phyloP scores from a whole-genome alignment of 2,113 vertebrate species.

The Lepidothrix coronata region DNA sequence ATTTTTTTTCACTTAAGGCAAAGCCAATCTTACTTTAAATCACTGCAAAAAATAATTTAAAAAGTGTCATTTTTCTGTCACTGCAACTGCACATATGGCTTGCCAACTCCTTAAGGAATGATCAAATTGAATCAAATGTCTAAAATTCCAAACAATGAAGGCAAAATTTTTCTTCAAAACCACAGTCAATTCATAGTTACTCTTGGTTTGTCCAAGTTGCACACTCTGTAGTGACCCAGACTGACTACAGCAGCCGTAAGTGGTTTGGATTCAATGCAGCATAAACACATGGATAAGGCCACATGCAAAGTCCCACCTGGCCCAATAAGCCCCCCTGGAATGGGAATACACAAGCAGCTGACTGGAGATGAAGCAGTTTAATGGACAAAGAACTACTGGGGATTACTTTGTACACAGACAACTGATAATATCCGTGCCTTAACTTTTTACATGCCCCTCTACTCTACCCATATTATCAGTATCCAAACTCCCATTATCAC shows the following conservation, averaged over 20 bases:
- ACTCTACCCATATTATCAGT: background rate
- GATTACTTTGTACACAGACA: background rate
- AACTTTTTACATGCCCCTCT: background rate
- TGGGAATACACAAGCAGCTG: background rate
- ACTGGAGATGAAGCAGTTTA: background rate
- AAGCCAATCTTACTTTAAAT: slow-evolving; percentile 12
- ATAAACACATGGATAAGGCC: background rate
- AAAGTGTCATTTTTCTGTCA: background rate
- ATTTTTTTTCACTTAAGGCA: background rate
- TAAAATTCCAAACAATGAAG: background rate
- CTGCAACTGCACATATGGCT: background rate
- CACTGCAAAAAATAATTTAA: background rate
- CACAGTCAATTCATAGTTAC: background rate
- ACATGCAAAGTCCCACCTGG: background rate
- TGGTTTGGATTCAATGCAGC: background rate
- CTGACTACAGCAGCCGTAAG: background rate
- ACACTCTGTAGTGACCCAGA: background rate
- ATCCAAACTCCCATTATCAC: background rate
- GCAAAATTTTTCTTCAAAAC: background rate
- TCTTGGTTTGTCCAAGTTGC: background rate
- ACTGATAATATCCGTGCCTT: background rate
- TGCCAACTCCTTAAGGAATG: background rate
- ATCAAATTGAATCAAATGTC: background rate
- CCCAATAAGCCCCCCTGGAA: background rate
- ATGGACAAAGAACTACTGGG: background rate